Evolutionary conservation across 2,113 vertebrate species (phyloP), one percentile per base, ranked within the genome.

Genomic region (Erpornis zantholeuca): DNA sequence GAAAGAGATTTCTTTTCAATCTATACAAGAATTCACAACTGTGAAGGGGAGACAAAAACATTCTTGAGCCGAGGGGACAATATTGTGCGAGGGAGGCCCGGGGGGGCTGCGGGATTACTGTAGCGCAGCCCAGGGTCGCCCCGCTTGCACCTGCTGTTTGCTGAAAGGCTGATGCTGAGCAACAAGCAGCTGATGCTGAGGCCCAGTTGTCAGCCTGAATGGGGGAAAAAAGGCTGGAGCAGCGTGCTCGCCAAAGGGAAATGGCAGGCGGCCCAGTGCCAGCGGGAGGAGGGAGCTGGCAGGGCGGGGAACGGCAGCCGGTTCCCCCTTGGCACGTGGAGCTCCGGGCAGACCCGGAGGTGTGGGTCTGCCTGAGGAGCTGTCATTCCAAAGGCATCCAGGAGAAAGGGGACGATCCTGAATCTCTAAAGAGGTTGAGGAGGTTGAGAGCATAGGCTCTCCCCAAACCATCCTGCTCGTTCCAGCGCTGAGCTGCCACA

Each of bases 131-230:
- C 13, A 4, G 85, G 89, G 93, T 90, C 25, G 64, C 54, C 21
- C 82, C 31, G 25, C 95, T 54, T 96, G 96, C 96, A 97, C 96
- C 97, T 97, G 96, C 97, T 94, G 86, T 59, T 95, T 47, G 92
- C 90, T 97, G 96, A 97, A 96, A 97, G 84, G 93, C 96, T 80
- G 92, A 89, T 95, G 95, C 85, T 90, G 95, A 96, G 92, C 95
- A 83, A 65, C 68, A 27, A 70, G 94, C 96, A 97, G 96, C 95
- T 97, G 95, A 95, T 94, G 88, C 86, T 50, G 94, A 92, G 96
- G 94, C 93, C 90, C 93, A 68, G 87, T 94, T 91, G 93, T 93
- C 96, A 83, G 95, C 75, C 27, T 96, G 95, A 97, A 97, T 92
- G 90, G 69, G 45, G 75, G 60, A 33, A 45, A 49, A 83, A 88